Percentiles rank a stretch among this genome's conserved stretches.
These are phyloP conservation scores for Columba janthina DNA, from an alignment of 2,113 vertebrate genomes.

Conservation along the genomic window DNA sequence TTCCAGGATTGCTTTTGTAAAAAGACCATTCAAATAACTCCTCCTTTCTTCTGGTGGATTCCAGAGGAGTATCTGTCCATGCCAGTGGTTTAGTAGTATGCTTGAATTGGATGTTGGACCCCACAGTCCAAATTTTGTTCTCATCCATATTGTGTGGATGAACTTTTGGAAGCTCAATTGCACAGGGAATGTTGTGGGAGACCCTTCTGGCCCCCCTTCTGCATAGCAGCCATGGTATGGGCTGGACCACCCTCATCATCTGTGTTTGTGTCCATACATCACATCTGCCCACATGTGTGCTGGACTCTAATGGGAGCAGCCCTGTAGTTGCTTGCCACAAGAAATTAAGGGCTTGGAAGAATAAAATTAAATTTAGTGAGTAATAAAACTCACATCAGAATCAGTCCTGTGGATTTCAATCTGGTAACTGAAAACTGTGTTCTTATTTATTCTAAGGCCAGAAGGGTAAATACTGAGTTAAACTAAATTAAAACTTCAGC, in stretches of 20 bases:
- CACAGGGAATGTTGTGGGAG: not conserved
- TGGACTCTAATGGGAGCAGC: not conserved
- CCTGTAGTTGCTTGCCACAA: not conserved
- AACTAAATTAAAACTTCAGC: not conserved
- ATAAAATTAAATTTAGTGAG: not conserved
- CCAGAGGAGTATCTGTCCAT: not conserved
- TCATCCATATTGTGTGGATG: accelerated
- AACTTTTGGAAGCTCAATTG: not conserved
- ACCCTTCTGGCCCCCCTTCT: not conserved
- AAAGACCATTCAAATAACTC: not conserved
- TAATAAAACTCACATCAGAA: not conserved
- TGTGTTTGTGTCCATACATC: accelerated
- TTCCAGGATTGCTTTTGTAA: not conserved
- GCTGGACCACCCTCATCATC: not conserved
- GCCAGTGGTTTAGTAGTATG: not conserved
- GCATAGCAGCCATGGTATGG: not conserved
- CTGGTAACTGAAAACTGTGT: not conserved
- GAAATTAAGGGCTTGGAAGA: not conserved
- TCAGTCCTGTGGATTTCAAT: not conserved
- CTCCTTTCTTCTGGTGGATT: not conserved
- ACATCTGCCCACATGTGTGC: not conserved
- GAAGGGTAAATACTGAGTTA: not conserved
- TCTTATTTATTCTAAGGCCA: not conserved
- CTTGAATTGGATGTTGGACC: not conserved
- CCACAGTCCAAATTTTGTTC: not conserved